Evolutionary conservation across 2,797 vertebrate genomes (phyloP).

Genomic region (Pampus argenteus): DNA sequence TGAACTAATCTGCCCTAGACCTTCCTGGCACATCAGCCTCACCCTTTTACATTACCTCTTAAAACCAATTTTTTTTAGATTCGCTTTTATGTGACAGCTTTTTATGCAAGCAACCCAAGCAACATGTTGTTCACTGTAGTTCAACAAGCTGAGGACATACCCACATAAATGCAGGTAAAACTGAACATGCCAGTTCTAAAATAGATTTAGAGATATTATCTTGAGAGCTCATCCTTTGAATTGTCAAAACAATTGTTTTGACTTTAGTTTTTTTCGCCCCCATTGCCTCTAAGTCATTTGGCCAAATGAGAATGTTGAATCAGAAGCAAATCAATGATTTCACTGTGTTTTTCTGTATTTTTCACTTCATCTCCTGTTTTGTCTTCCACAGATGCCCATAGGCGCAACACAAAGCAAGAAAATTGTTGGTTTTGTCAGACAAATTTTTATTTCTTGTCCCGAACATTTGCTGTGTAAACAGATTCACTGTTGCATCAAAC

Average conservation of each 20-base stretch:
- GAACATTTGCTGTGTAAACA: neutral
- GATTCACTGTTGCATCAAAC: neutral
- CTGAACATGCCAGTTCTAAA: neutral
- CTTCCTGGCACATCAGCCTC: slow-evolving; percentile 1
- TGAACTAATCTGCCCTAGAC: slow-evolving; percentile 2
- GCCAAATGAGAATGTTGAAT: neutral
- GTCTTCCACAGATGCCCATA: neutral
- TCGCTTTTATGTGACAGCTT: slow-evolving; percentile 34
- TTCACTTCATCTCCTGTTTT: neutral
- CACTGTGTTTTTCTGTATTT: neutral
- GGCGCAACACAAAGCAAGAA: neutral
- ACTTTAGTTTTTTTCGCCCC: neutral
- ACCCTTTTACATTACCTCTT: slow-evolving; percentile 47
- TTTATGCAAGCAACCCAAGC: slow-evolving; percentile 15
- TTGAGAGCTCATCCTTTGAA: neutral
- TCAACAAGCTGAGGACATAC: neutral
- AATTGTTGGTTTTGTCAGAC: neutral
- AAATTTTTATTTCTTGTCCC: neutral
- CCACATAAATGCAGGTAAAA: too few relatives aligned
- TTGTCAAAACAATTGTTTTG: neutral
- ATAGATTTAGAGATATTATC: neutral
- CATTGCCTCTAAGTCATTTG: neutral
- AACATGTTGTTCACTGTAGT: neutral
- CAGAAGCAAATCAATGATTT: neutral
- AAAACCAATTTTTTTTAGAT: slow-evolving; percentile 40